These are phyloP conservation scores for Zaprionus lachaisei DNA, from an alignment of 1,140 invertebrate genomes.

Conservation along the genomic window DNA sequence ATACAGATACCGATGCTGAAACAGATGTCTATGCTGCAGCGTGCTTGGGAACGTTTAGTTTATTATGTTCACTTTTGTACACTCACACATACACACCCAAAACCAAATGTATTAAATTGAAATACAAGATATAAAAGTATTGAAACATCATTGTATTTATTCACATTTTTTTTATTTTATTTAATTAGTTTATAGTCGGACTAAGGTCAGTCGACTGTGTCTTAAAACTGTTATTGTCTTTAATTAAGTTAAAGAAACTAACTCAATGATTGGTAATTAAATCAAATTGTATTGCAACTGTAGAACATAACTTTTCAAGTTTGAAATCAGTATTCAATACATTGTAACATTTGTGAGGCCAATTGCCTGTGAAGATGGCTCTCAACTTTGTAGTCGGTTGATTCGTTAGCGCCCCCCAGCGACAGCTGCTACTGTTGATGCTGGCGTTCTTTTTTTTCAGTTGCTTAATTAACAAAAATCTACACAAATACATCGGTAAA, in stretches of 20 bases:
- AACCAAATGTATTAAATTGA: slow-evolving; percentile 75
- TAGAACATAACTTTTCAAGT: background rate
- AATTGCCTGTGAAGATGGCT: background rate
- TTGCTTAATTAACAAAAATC: slow-evolving; percentile 69
- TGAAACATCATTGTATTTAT: background rate
- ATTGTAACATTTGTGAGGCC: background rate
- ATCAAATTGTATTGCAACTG: background rate
- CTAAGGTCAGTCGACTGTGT: too few relatives aligned
- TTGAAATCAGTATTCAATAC: background rate
- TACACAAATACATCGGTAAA: background rate
- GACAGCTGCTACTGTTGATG: slow-evolving; percentile 11
- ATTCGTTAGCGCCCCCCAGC: background rate
- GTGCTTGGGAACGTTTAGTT: slow-evolving; percentile 61
- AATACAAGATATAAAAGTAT: slow-evolving; percentile 39
- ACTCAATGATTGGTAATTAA: background rate
- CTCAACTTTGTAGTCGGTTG: background rate
- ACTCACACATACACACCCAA: slow-evolving; percentile 46
- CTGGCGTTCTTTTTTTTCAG: slow-evolving; percentile 12
- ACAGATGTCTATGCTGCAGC: slow-evolving; percentile 15
- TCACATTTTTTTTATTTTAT: too few relatives aligned
- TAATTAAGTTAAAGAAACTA: background rate
- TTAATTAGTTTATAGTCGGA: too few relatives aligned
- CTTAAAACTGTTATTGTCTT: background rate
- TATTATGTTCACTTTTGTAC: slow-evolving; percentile 79
- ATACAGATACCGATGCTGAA: slow-evolving; percentile 17